phyloP scores from a whole-genome alignment of 2,888 invertebrate species.

The Pachycephus smyrnensis region DNA sequence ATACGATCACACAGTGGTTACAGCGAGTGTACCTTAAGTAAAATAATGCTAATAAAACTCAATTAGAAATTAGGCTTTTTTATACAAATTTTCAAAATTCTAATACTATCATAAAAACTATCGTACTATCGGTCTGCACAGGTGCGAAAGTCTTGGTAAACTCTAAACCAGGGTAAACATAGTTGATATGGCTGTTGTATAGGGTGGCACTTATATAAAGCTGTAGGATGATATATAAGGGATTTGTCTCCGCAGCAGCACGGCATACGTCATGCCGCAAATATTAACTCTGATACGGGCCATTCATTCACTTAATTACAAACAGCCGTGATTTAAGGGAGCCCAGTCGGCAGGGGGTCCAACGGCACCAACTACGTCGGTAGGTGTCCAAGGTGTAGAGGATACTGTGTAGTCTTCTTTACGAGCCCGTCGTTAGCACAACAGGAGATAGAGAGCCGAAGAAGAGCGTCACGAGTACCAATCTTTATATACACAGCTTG shows the following conservation, averaged over 20 bases:
- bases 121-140: too few relatives aligned
- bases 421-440: slow-evolving; percentile 61
- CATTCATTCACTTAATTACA: slow-evolving; percentile 68
- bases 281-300: slow-evolving; percentile 67
- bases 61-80: too few relatives aligned
- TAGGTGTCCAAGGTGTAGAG: slow-evolving; percentile 56
- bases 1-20: too few relatives aligned
- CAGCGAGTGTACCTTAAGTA: too few relatives aligned
- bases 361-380: slow-evolving; percentile 33
- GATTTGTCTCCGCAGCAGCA: slow-evolving; percentile 64
- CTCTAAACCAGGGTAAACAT: not conserved
- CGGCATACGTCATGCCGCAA: slow-evolving; percentile 67
- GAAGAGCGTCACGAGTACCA: slow-evolving; percentile 31
- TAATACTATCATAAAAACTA: too few relatives aligned
- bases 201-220: slow-evolving; percentile 44
- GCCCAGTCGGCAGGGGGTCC: slow-evolving; percentile 58
- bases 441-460: slow-evolving; percentile 38
- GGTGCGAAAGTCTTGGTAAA: too few relatives aligned
- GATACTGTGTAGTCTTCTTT: slow-evolving; percentile 52
- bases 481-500: slow-evolving; percentile 23
- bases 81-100: too few relatives aligned
- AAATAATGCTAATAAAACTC: not conserved
- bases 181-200: not conserved
- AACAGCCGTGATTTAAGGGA: slow-evolving; percentile 67
- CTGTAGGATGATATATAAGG: slow-evolving; percentile 65